phyloP scores from a whole-genome alignment of 92 coral and sea anemone species.

The Meandrina meandrites region DNA sequence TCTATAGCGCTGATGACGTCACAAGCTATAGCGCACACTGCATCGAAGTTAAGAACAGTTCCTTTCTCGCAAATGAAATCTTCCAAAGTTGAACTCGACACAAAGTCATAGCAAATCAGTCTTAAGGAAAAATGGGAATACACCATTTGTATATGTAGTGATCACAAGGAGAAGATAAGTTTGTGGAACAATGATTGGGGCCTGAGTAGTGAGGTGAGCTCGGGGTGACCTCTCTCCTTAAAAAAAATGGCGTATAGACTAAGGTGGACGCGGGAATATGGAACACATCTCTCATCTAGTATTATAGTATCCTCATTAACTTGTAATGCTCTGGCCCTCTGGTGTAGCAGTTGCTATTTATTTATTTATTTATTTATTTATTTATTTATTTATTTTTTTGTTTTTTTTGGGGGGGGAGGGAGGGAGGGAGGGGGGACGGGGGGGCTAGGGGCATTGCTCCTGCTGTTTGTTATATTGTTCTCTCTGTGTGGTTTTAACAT shows the following conservation, averaged over 20 bases:
- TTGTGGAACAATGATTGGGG: background rate
- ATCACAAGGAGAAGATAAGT: background rate
- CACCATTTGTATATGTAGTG: background rate
- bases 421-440: no score
- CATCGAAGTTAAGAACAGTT: constrained; percentile 49
- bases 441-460: no score
- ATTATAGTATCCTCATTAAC: no score
- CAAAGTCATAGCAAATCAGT: constrained; percentile 67
- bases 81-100: constrained; percentile 65
- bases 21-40: constrained; percentile 40
- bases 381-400: no score
- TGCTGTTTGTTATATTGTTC: no score
- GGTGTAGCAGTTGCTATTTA: no score
- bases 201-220: background rate
- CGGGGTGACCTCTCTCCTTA: no score
- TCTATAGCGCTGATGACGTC: constrained; percentile 69
- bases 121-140: constrained; percentile 8
- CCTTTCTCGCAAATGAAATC: constrained; percentile 51
- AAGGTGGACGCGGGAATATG: background rate
- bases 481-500: no score
- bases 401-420: no score
- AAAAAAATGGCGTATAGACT: no score
- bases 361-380: no score
- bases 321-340: no score
- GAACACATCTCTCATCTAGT: background rate